Conservation (phyloP, 37 sponge, comb jelly and placozoan species). For the Diacarnus erythraeanus region DNA sequence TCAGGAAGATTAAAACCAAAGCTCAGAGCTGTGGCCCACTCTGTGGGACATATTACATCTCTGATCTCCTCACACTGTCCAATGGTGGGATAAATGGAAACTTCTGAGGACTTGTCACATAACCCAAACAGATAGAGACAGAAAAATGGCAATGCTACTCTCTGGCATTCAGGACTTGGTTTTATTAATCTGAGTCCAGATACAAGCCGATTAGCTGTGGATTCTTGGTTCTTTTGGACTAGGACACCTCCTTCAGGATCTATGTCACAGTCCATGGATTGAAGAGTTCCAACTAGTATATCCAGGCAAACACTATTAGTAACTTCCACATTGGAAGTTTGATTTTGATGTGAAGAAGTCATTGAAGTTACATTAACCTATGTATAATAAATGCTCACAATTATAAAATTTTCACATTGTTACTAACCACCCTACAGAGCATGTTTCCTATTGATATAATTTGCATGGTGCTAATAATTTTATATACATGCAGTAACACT, state of each 20-base stretch:
- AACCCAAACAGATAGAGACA: slow-evolving; percentile 29
- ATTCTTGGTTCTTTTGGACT: not conserved
- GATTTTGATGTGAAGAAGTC: too few species aligned
- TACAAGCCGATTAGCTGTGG: not conserved
- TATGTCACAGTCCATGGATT: too few species aligned
- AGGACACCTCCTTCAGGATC: not conserved
- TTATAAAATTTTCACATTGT: too few species aligned
- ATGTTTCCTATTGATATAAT: too few species aligned
- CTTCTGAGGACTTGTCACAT: not conserved
- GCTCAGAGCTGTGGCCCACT: not conserved
- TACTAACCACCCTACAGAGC: too few species aligned
- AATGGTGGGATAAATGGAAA: not conserved
- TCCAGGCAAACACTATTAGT: too few species aligned
- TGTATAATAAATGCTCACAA: too few species aligned
- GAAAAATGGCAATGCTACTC: slow-evolving; percentile 4
- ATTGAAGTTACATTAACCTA: too few species aligned
- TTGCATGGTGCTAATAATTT: too few species aligned
- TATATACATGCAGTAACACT: too few species aligned
- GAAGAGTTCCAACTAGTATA: too few species aligned
- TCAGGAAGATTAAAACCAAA: slow-evolving; percentile 4
- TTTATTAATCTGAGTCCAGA: not conserved
- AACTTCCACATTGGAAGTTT: too few species aligned
- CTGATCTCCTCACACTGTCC: slow-evolving; percentile 19
- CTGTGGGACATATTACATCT: not conserved
- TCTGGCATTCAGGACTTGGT: slow-evolving; percentile 6